Base-by-base conservation (phyloP, 2,113 vertebrate species). In the Varanus salvator region DNA sequence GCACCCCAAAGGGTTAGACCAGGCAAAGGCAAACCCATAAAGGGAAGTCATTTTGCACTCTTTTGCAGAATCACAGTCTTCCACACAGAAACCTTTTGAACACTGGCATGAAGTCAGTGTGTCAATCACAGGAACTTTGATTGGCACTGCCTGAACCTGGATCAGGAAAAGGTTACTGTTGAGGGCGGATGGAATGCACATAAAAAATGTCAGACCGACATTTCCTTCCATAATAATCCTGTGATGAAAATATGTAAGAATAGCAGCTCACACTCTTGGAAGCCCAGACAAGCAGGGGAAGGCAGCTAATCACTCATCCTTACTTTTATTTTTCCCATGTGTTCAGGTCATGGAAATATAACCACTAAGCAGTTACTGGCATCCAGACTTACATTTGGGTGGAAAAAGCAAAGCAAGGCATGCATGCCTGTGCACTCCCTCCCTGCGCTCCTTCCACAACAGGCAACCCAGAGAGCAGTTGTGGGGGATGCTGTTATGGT, bases 211-310 rank as follows among this genome's bases (percentile, higher is more conserved):
- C 17, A 81, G 82, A 23, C 89, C 7, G 54, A 88, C 69, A 71
- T 17, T 87, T 84, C 52, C 66, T 87, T 89, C 72, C 34, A 87
- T 78, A 15, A 87, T 87, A 91, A 0, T 0, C 21, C 84, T 92
- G 1, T 87, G 69, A 75, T 2, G 60, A 84, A 86, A 15, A n/a
- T 66, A 91, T 88, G 48, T 34, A 91, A 91, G 27, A 8, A 71
- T 0, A 76, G n/a, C 60, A 91, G 50, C 81, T 31, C 25, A 21
- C 12, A 81, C 91, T 91, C 90, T 80, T 82, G 85, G 68, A 0
- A 88, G 87, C 93, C 89, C 86, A 89, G 69, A 84, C 87, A 86
- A 80, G 68, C 12, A 34, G 93, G 88, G 34, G 86, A 27, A 9
- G 38, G 34, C 19, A 83, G 38, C 57, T 60, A 25, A 21, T 34